A percentile compares a stretch with the other conserved stretches of the same genome.
Conservation (phyloP, 2,888 invertebrate genomes). For the Chironomus tentans region DNA sequence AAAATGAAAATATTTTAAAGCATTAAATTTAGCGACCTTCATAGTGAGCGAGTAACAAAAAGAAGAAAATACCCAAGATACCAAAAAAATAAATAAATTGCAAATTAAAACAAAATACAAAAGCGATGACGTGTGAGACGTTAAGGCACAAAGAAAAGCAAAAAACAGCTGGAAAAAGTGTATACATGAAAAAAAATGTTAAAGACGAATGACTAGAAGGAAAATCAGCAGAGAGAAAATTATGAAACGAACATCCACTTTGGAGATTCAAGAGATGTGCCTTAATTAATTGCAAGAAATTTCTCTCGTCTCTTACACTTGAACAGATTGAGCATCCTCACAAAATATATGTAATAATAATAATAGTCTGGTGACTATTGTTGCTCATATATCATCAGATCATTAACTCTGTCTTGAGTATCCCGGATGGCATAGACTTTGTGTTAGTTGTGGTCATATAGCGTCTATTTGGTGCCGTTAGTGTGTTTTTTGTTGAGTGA, state of each 20-base stretch:
- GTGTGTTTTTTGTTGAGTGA: too few species aligned
- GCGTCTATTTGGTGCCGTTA: too few species aligned
- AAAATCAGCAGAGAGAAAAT: neutral
- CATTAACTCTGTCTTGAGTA: too few species aligned
- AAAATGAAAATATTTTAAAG: too few species aligned
- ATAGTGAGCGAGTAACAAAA: neutral
- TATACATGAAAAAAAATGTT: neutral
- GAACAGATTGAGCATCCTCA: too few species aligned
- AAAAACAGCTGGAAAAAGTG: slow-evolving; percentile 1
- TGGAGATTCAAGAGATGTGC: neutral
- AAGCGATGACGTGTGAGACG: neutral
- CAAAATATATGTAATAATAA: too few species aligned
- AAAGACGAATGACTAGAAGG: neutral
- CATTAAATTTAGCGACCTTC: neutral
- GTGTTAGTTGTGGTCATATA: too few species aligned
- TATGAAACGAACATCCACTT: neutral
- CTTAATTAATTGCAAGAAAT: neutral
- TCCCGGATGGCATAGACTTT: too few species aligned
- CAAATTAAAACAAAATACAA: neutral
- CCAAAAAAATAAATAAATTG: neutral
- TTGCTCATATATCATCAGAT: too few species aligned
- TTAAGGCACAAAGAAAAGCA: neutral
- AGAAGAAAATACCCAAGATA: neutral
- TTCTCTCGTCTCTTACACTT: neutral
- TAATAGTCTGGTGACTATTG: too few species aligned